These are phyloP conservation scores for Drosophila recens DNA, from an alignment of 2,888 invertebrate species.

Conservation along the genomic window DNA sequence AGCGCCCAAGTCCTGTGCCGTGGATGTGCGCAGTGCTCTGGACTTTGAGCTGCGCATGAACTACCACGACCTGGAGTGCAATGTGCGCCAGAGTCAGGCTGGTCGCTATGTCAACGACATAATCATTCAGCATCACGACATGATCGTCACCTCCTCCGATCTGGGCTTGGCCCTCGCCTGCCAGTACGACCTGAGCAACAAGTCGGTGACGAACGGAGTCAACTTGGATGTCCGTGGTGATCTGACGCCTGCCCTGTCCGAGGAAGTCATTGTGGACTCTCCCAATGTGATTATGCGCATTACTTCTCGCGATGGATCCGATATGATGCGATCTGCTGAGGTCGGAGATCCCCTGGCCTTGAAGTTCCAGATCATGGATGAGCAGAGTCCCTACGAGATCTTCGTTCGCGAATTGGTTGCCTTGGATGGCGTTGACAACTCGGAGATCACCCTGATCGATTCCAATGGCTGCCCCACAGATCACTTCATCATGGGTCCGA, in stretches of 20 bases:
- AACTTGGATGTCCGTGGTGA: constrained; percentile 95
- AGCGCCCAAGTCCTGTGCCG: constrained; percentile 96
- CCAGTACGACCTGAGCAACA: constrained; percentile 96
- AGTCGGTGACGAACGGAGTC: constrained; percentile 96
- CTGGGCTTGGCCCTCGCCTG: constrained; percentile 96
- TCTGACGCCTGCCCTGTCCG: constrained; percentile 92
- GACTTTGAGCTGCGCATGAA: constrained; percentile 97
- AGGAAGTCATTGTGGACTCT: constrained; percentile 96
- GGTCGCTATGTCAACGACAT: constrained; percentile 95
- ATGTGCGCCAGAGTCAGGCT: constrained; percentile 94
- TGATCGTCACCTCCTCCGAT: constrained; percentile 96
- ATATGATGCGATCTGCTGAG: constrained; percentile 94
- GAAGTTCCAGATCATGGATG: constrained; percentile 96
- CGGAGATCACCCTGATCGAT: constrained; percentile 96
- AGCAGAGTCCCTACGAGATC: constrained; percentile 97
- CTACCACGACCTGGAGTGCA: constrained; percentile 96
- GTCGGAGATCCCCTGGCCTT: constrained; percentile 96
- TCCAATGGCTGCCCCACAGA: constrained; percentile 97
- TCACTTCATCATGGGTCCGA: constrained; percentile 96
- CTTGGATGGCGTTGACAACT: constrained; percentile 96
- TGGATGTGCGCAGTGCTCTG: constrained; percentile 93
- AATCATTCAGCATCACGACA: constrained; percentile 97
- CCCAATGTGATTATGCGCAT: constrained; percentile 98
- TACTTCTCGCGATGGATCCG: constrained; percentile 93
- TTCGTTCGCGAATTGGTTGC: constrained; percentile 97